Percentiles rank a stretch among this genome's conserved stretches.
Evolutionary conservation across 53 echinoderm and acorn worm genomes (phyloP).

Genomic region (Henricia sp.): DNA sequence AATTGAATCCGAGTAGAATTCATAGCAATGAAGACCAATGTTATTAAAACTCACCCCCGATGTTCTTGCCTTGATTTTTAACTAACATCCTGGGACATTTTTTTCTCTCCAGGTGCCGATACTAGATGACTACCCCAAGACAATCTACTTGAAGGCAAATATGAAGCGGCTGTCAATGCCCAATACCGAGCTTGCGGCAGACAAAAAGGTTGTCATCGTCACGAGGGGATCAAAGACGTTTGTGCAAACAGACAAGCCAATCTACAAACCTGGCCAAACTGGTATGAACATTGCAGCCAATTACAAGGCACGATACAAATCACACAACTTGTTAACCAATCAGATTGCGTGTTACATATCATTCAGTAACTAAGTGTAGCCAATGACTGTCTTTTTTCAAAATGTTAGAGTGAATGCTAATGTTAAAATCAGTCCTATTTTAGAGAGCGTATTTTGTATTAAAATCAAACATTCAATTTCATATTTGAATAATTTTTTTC

Average conservation of each 20-base stretch:
- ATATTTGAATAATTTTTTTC: not conserved
- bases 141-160: conserved; percentile 13
- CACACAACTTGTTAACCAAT: not conserved
- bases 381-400: not conserved
- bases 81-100: too few relatives aligned
- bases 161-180: conserved; percentile 31
- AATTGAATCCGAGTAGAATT: too few relatives aligned
- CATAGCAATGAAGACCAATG: too few relatives aligned
- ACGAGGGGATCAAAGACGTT: conserved; percentile 55
- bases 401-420: too few relatives aligned
- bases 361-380: not conserved
- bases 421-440: too few relatives aligned
- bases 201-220: conserved; percentile 51
- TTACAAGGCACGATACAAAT: conserved; percentile 4
- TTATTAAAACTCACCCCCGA: too few relatives aligned
- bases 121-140: conserved; percentile 19
- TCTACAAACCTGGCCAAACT: conserved; percentile 78
- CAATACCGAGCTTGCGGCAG: conserved; percentile 7
- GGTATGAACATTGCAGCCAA: conserved; percentile 41
- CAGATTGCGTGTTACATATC: not conserved
- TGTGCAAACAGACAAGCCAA: conserved; percentile 82
- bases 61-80: too few relatives aligned
- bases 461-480: too few relatives aligned
- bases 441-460: too few relatives aligned
- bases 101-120: conserved; percentile 37